Conservation (phyloP, 2,888 invertebrate species). For the Nomada flava region DNA sequence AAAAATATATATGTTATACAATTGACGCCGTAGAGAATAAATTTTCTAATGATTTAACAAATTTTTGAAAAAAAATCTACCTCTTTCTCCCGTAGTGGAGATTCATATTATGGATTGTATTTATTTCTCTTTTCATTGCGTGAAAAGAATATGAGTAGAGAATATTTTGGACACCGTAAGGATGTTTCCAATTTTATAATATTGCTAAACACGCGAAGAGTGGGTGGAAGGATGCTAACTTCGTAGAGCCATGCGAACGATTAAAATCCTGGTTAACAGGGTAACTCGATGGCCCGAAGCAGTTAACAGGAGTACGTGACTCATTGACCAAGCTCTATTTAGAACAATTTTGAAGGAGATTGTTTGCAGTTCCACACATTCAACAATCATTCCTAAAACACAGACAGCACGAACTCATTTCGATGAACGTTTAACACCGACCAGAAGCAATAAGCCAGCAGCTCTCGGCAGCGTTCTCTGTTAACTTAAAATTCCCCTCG, state of each 20-base stretch:
- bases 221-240: background rate
- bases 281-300: conserved; percentile 41
- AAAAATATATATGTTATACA: no score
- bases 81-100: no score
- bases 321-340: conserved; percentile 47
- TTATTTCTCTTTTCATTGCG: no score
- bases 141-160: no score
- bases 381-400: conserved; percentile 39
- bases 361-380: conserved; percentile 44
- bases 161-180: no score
- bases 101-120: no score
- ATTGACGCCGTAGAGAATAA: no score
- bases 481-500: conserved; percentile 34
- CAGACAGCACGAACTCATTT: conserved; percentile 32
- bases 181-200: no score
- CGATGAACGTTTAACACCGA: conserved; percentile 29
- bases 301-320: conserved; percentile 48
- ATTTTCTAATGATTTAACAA: no score
- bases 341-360: conserved; percentile 33
- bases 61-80: no score
- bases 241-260: conserved; percentile 6
- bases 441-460: conserved; percentile 26
- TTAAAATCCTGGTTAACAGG: conserved; percentile 11
- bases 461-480: conserved; percentile 17
- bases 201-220: background rate